A percentile compares a stretch with the other conserved stretches of the same genome.
Evolutionary conservation across 1,140 invertebrate genomes (phyloP).

Genomic region (Camponotus vicinus): DNA sequence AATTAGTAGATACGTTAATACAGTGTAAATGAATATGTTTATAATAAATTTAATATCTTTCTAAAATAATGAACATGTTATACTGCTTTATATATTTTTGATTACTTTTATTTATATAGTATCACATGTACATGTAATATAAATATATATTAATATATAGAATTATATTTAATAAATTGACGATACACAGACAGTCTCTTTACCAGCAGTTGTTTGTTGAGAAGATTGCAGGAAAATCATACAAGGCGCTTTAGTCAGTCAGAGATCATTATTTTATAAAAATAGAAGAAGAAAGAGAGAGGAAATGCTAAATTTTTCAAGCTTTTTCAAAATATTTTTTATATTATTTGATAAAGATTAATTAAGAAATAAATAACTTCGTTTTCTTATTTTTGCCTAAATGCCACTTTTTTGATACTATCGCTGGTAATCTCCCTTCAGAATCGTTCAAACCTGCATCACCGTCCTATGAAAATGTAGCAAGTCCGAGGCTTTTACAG

Average conservation of each 20-base stretch:
- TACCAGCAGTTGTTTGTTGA: slow-evolving; percentile 33
- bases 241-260: slow-evolving; percentile 26
- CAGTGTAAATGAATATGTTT: not conserved
- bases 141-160: not conserved
- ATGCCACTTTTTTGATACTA: not conserved
- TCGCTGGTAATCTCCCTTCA: slow-evolving; percentile 11
- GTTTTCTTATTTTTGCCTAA: not conserved
- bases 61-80: not conserved
- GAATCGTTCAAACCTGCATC: not conserved
- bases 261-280: not conserved
- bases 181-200: not conserved
- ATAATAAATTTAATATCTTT: not conserved
- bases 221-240: slow-evolving; percentile 9
- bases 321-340: not conserved
- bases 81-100: not conserved
- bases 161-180: slow-evolving; percentile 1
- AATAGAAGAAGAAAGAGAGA: not conserved
- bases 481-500: not conserved
- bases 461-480: slow-evolving; percentile 42
- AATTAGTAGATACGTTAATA: not conserved
- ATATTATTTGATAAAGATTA: not conserved
- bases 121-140: not conserved
- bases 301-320: not conserved
- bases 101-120: slow-evolving; percentile 9
- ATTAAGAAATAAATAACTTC: not conserved